phyloP scores from a whole-genome alignment of 2,888 invertebrate genomes.

The Hedychridium roseum region DNA sequence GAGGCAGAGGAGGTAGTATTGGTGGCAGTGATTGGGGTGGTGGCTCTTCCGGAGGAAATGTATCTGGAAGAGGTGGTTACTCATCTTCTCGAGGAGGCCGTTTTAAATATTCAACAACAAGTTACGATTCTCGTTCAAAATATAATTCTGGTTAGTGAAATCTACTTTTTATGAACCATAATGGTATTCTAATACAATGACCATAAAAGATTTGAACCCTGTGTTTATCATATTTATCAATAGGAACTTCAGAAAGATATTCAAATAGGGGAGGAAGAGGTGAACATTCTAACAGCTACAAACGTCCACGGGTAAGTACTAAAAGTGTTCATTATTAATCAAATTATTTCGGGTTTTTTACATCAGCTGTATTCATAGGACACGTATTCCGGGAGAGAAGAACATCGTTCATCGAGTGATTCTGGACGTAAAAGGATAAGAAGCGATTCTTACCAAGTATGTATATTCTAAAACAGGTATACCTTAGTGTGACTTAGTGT shows the following conservation, averaged over 20 bases:
- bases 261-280: conserved; percentile 55
- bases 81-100: conserved; percentile 56
- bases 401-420: conserved; percentile 57
- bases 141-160: conserved; percentile 51
- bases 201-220: neutral
- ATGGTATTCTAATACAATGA: neutral
- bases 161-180: neutral
- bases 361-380: conserved; percentile 40
- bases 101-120: conserved; percentile 56
- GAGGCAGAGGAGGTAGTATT: conserved; percentile 50
- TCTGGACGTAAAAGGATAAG: conserved; percentile 55
- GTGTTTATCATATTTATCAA: neutral
- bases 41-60: conserved; percentile 43
- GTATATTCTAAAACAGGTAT: conserved; percentile 19
- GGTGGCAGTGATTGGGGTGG: conserved; percentile 52
- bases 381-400: conserved; percentile 56
- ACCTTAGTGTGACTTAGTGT: no score
- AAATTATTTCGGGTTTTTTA: neutral
- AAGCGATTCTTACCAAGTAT: conserved; percentile 60
- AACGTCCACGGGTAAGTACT: conserved; percentile 53
- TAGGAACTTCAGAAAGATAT: conserved; percentile 53
- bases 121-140: conserved; percentile 56
- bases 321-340: neutral
- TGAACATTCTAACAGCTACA: conserved; percentile 57
- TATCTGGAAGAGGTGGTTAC: conserved; percentile 53